A percentile compares a stretch with the other conserved stretches of the same genome.
Conservation (phyloP, 2,888 invertebrate species). For the Nasonovia ribisnigri region DNA sequence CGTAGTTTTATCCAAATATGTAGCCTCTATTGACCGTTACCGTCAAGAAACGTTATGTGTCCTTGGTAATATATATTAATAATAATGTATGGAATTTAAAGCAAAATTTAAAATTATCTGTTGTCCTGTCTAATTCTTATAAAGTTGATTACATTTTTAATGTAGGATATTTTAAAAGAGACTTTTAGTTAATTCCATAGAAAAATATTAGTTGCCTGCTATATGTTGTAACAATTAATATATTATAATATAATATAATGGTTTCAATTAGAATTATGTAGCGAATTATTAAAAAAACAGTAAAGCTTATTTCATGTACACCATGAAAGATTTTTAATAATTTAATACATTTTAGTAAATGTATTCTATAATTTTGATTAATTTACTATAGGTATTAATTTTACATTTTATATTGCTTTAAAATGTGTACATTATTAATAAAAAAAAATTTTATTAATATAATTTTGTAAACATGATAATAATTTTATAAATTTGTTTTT, state of each 20-base stretch:
- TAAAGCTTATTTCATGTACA: background rate
- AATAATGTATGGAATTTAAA: background rate
- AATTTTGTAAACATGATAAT: background rate
- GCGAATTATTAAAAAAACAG: background rate
- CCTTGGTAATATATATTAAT: slow-evolving; percentile 78
- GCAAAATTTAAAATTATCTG: background rate
- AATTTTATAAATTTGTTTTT: slow-evolving; percentile 67
- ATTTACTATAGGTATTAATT: background rate
- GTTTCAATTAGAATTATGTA: background rate
- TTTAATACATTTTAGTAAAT: background rate
- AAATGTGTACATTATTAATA: background rate
- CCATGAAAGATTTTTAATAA: background rate
- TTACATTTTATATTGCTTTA: background rate
- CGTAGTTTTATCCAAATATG: slow-evolving; percentile 92
- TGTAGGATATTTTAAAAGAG: background rate
- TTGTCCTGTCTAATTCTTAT: background rate
- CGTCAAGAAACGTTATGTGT: slow-evolving; percentile 98
- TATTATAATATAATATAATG: background rate
- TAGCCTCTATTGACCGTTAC: slow-evolving; percentile 95
- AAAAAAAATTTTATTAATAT: background rate
- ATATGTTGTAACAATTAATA: background rate
- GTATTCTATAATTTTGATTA: background rate
- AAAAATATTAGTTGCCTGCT: background rate
- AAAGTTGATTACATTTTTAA: background rate
- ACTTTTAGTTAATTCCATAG: background rate